A percentile compares a stretch with the other conserved stretches of the same genome.
Evolutionary conservation across 2,797 vertebrate species (phyloP).

Genomic region (Rhynchonycteris naso): DNA sequence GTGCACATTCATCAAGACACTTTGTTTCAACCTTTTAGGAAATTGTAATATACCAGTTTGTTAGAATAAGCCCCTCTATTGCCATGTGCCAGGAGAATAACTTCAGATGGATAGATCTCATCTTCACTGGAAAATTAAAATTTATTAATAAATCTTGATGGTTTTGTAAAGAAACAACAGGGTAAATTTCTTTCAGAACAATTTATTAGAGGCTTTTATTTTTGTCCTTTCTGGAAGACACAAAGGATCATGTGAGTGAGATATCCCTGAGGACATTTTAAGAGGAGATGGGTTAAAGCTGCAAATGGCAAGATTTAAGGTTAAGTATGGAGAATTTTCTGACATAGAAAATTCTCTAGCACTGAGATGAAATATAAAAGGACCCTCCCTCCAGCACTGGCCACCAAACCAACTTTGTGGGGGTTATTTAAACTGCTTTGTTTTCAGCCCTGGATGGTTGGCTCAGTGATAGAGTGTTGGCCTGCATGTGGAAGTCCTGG

Average conservation of each 20-base stretch:
- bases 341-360: background rate
- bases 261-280: background rate
- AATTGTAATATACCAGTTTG: background rate
- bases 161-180: background rate
- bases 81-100: background rate
- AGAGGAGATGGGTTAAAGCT: background rate
- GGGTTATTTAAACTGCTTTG: background rate
- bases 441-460: background rate
- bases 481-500: too few relatives aligned
- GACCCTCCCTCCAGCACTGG: background rate
- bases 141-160: background rate
- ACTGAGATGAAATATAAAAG: background rate
- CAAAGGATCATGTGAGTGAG: background rate
- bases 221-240: background rate
- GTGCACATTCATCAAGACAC: background rate
- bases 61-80: background rate
- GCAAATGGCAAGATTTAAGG: background rate
- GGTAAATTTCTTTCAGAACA: background rate
- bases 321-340: constrained; percentile 42
- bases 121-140: background rate
- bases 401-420: background rate
- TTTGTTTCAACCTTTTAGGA: background rate
- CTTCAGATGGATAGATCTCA: background rate
- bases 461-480: too few relatives aligned
- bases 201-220: constrained; percentile 38